phyloP scores from a whole-genome alignment of 2,113 vertebrate species.

The Parus major region DNA sequence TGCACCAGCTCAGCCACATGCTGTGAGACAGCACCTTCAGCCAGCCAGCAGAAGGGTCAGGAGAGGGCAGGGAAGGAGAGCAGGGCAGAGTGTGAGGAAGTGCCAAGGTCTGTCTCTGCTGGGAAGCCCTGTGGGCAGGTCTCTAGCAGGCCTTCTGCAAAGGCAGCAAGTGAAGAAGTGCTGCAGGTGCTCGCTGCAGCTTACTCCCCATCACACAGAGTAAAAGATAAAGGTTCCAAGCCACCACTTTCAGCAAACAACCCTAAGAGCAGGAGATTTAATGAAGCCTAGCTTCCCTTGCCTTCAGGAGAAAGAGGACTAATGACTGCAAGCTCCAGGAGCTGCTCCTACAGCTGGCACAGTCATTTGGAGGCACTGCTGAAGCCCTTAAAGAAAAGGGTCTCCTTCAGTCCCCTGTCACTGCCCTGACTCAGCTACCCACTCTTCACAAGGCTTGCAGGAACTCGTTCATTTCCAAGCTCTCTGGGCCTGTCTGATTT shows the following conservation, averaged over 20 bases:
- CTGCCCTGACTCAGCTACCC: neutral
- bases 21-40: neutral
- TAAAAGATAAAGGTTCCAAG: neutral
- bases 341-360: neutral
- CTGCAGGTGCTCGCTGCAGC: neutral
- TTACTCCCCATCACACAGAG: neutral
- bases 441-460: neutral
- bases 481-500: neutral
- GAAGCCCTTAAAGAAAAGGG: neutral
- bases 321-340: slow-evolving; percentile 15
- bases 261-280: neutral
- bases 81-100: accelerated
- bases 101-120: accelerated
- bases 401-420: neutral
- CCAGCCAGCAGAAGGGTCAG: neutral
- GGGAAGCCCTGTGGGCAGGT: neutral
- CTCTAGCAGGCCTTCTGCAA: neutral
- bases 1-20: neutral
- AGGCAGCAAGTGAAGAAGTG: neutral
- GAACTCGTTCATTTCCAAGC: neutral
- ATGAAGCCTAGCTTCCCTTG: neutral
- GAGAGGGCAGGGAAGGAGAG: neutral
- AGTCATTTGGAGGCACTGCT: neutral
- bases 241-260: neutral
- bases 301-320: neutral